phyloP scores from a whole-genome alignment of 2,797 vertebrate species.

The Scolopax rusticola region DNA sequence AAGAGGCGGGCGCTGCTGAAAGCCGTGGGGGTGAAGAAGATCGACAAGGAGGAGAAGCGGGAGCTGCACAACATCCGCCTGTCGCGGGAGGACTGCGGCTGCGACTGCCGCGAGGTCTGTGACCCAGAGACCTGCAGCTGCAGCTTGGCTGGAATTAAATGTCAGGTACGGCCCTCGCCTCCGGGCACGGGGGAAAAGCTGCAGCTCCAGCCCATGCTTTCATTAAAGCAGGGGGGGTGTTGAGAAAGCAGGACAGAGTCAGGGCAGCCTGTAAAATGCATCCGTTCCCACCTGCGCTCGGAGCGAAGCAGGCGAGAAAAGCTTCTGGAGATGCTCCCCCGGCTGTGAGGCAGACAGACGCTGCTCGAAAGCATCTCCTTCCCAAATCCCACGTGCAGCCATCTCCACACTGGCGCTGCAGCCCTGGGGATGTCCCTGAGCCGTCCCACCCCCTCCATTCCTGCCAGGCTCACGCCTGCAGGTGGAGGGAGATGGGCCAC shows the following conservation, averaged over 20 bases:
- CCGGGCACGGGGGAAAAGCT: rapidly evolving
- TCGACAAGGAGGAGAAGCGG: slow-evolving; percentile 94
- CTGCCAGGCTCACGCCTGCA: not conserved
- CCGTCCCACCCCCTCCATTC: rapidly evolving
- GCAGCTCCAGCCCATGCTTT: rapidly evolving
- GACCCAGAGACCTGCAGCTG: slow-evolving; percentile 96
- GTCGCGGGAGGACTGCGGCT: slow-evolving; percentile 95
- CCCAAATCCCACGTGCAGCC: not conserved
- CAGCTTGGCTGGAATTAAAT: slow-evolving; percentile 94
- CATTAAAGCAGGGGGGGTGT: rapidly evolving
- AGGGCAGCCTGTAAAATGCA: not conserved
- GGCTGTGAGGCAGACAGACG: not conserved
- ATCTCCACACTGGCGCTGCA: rapidly evolving
- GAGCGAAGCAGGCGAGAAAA: not conserved
- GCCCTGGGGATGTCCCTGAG: not conserved
- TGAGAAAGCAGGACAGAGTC: not conserved
- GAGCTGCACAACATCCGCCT: slow-evolving; percentile 91
- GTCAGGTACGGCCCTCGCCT: slow-evolving; percentile 85
- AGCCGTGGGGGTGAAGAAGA: slow-evolving; percentile 91
- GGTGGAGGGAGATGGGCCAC: not conserved
- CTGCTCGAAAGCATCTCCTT: rapidly evolving
- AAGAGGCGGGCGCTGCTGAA: slow-evolving; percentile 89
- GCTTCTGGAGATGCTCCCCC: not conserved
- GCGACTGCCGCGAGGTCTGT: slow-evolving; percentile 92
- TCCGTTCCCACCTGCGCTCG: not conserved